Evolutionary conservation across 2,888 invertebrate genomes (phyloP).

Genomic region (Synanthedon vespiformis): DNA sequence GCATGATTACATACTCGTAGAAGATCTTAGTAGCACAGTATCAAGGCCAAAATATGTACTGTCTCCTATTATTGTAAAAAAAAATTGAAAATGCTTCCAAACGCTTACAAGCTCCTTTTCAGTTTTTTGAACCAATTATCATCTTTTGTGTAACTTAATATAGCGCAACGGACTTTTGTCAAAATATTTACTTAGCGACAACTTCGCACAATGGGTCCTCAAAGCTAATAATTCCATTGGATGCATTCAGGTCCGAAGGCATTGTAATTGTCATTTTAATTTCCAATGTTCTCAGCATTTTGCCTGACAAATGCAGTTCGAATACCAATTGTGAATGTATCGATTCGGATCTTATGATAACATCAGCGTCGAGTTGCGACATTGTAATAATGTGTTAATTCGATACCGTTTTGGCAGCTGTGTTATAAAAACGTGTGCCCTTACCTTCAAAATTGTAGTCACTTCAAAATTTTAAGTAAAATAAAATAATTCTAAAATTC

Average conservation of each 20-base stretch:
- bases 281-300: constrained; percentile 33
- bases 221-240: constrained; percentile 56
- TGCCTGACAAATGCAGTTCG: constrained; percentile 25
- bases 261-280: constrained; percentile 59
- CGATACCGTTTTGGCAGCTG: constrained; percentile 15
- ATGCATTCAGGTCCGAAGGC: constrained; percentile 33
- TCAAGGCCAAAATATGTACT: too few species aligned
- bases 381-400: constrained; percentile 20
- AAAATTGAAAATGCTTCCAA: too few species aligned
- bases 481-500: too few species aligned
- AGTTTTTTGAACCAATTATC: constrained; percentile 26
- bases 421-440: background rate
- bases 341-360: constrained; percentile 46
- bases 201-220: constrained; percentile 43
- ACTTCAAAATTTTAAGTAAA: too few species aligned
- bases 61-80: too few species aligned
- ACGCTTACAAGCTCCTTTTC: too few species aligned
- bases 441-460: too few species aligned
- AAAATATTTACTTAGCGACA: constrained; percentile 62
- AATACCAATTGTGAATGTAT: constrained; percentile 27
- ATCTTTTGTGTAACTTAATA: constrained; percentile 54
- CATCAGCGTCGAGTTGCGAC: constrained; percentile 41
- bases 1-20: too few species aligned
- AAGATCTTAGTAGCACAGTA: too few species aligned
- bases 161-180: constrained; percentile 60